Base-by-base conservation (phyloP, 1,140 invertebrate species). In the Heliconius hewitsoni region DNA sequence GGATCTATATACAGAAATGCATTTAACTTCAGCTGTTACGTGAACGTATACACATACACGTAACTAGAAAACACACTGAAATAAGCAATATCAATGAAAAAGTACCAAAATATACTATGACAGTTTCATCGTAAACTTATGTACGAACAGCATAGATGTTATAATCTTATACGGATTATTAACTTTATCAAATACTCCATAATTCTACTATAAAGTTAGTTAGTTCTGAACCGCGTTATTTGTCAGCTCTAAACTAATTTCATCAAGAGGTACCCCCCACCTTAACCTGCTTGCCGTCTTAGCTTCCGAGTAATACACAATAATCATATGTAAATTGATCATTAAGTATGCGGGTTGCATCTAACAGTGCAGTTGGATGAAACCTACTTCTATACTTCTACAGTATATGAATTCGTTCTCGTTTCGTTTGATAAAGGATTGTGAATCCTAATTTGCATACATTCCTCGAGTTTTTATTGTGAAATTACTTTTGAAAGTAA, bases 261-360 rank as follows among this genome's bases (percentile, higher is more conserved):
- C 73, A 75, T 76, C 79, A 76, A 23, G 55, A 74, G 74, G 71
- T 55, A 78, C 71, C 71, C 71, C 71, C 71, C 50, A 79, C 77
- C 81, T 79, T 82, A 73, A 81, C 77, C 77, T 72, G 77, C 70
- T 82, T 75, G 82, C 80, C 82, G 81, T 84, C 83, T 82, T 82
- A 81, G 81, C 57, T 78, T 82, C 77, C 79, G 77, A 81, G 78
- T 79, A 78, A 84, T 83, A 84, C 80, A 83, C 83, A 84, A 87
- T 90, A 88, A 88, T 87, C 82, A 84, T 86, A 89, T 89, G 88
- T 87, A 88, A 89, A 89, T 83, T 85, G 85, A 80, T 86, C 84
- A 87, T 90, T 89, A 87, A 81, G 83, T 87, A 90, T 90, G 87
- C 88, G 81, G 81, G 81, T 78, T 87, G 88, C 84, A 88, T 83